phyloP scores from a whole-genome alignment of 2,113 vertebrate genomes.

The Polyodon spathula region DNA sequence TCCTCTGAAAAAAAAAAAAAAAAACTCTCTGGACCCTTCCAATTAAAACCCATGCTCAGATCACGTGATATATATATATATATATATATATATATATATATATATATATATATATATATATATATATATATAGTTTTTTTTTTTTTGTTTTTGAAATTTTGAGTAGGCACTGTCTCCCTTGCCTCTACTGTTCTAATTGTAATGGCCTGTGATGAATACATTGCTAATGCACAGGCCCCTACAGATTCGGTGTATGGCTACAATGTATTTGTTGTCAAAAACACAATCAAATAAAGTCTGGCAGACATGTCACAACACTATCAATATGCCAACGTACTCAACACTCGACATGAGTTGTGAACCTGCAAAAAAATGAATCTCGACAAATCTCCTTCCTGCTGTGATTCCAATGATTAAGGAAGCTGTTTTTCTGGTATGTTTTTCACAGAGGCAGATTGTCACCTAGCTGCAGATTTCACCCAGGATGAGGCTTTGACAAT shows the following conservation, averaged over 20 bases:
- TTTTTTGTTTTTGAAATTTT: too few species aligned
- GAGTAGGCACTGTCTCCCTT: too few species aligned
- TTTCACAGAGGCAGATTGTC: conserved; percentile 10
- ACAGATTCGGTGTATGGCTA: neutral
- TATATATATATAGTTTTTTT: too few species aligned
- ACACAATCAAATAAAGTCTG: neutral
- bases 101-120: too few species aligned
- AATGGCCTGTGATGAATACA: too few species aligned
- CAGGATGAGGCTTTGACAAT: conserved; percentile 13
- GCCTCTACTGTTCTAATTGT: too few species aligned
- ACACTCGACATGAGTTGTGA: neutral
- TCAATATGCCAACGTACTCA: neutral
- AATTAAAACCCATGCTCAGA: too few species aligned
- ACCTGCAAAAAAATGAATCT: neutral
- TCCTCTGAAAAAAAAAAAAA: too few species aligned
- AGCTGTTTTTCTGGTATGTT: neutral
- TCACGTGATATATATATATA: too few species aligned
- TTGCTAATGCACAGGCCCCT: too few species aligned
- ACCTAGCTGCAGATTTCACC: conserved; percentile 16
- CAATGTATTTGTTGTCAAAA: neutral
- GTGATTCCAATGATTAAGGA: conserved; percentile 21
- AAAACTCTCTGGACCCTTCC: too few species aligned
- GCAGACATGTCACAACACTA: neutral
- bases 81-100: too few species aligned
- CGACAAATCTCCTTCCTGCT: conserved; percentile 11